A percentile compares a stretch with the other conserved stretches of the same genome.
Conservation (phyloP, 1,140 invertebrate species). For the Saccostrea cuccullata region DNA sequence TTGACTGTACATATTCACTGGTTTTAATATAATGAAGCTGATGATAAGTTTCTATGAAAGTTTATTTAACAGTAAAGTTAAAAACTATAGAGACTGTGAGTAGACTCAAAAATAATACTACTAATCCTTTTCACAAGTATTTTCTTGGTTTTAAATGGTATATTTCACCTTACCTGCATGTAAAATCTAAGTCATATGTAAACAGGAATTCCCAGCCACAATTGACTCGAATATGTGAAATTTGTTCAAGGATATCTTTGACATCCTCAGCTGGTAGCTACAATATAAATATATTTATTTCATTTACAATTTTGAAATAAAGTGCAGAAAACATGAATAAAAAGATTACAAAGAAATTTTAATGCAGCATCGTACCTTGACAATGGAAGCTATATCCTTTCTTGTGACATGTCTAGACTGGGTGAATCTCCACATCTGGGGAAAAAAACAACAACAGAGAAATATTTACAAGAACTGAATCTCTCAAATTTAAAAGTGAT, state of each 20-base stretch:
- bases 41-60: too few relatives aligned
- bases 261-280: constrained; percentile 88
- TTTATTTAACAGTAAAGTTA: too few relatives aligned
- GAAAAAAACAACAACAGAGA: constrained; percentile 49
- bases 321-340: not conserved
- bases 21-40: too few relatives aligned
- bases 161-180: constrained; percentile 79
- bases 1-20: too few relatives aligned
- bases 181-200: constrained; percentile 86
- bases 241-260: constrained; percentile 87
- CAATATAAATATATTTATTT: constrained; percentile 51
- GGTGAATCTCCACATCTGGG: constrained; percentile 90
- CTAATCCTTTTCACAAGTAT: too few relatives aligned
- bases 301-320: not conserved
- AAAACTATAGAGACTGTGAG: too few relatives aligned
- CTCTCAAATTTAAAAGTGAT: not conserved
- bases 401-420: constrained; percentile 87
- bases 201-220: constrained; percentile 90
- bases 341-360: not conserved
- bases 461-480: not conserved
- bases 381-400: constrained; percentile 85
- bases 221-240: constrained; percentile 84
- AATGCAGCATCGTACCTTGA: constrained; percentile 79
- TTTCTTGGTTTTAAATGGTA: too few relatives aligned
- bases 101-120: too few relatives aligned